Evolutionary conservation across 2,113 vertebrate genomes (phyloP).

Genomic region (Vimba vimba): DNA sequence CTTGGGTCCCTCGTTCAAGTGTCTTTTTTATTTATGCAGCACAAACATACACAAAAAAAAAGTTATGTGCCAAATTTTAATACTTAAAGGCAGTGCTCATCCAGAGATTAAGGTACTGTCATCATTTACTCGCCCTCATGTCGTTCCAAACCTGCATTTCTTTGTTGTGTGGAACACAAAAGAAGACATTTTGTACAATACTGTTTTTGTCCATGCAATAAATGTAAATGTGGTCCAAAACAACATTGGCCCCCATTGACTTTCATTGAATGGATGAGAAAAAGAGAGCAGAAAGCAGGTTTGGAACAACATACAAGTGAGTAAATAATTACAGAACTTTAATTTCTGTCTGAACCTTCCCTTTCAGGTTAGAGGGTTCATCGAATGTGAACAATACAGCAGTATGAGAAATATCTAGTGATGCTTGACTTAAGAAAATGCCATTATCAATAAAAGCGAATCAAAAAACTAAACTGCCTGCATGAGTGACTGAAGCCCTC

Average conservation of each 20-base stretch:
- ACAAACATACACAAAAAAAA: not conserved
- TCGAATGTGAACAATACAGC: no score
- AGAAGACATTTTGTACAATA: not conserved
- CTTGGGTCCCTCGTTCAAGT: not conserved
- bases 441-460: not conserved
- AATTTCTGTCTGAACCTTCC: not conserved
- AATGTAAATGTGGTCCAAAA: not conserved
- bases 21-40: not conserved
- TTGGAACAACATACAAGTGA: not conserved
- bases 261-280: not conserved
- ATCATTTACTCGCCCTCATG: not conserved
- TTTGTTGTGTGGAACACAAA: not conserved
- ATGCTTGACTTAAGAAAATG: not conserved
- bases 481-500: not conserved
- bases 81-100: not conserved
- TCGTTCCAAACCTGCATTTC: not conserved
- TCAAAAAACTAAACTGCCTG: not conserved
- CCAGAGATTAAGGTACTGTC: not conserved
- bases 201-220: not conserved
- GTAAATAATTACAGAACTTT: not conserved
- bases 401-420: no score
- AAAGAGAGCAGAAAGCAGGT: not conserved
- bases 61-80: not conserved
- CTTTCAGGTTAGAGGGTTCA: not conserved
- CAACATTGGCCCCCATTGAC: not conserved